Percentiles rank a stretch among this genome's conserved stretches.
These are phyloP conservation scores for Xiphydria camelus DNA, from an alignment of 2,888 invertebrate genomes.

Conservation along the genomic window DNA sequence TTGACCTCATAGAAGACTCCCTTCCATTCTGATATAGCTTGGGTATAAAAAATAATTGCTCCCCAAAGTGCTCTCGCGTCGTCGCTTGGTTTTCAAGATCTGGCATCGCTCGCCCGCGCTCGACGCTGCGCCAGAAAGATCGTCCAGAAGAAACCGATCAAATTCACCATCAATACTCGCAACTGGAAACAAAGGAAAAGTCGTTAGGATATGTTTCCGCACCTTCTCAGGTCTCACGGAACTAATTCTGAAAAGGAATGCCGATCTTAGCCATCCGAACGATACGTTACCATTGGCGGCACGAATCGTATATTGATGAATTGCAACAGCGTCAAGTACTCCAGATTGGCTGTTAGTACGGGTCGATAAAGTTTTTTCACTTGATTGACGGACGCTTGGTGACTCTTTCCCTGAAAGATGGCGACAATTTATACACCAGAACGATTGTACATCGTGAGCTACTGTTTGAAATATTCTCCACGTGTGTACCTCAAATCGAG, in stretches of 20 bases:
- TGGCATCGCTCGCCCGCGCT: too few relatives aligned
- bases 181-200: slow-evolving; percentile 63
- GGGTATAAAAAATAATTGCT: too few relatives aligned
- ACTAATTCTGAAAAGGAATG: too few relatives aligned
- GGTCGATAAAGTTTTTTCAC: slow-evolving; percentile 68
- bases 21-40: too few relatives aligned
- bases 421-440: too few relatives aligned
- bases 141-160: slow-evolving; percentile 80
- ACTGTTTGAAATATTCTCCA: neutral
- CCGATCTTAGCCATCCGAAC: too few relatives aligned
- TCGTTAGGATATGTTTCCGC: too few relatives aligned
- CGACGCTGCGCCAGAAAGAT: slow-evolving; percentile 74
- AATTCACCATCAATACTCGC: slow-evolving; percentile 72
- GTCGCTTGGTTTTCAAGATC: too few relatives aligned
- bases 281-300: slow-evolving; percentile 79
- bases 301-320: slow-evolving; percentile 75
- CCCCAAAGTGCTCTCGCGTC: too few relatives aligned
- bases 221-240: too few relatives aligned
- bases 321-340: slow-evolving; percentile 75
- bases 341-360: slow-evolving; percentile 74
- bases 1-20: too few relatives aligned
- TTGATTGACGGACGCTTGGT: slow-evolving; percentile 67
- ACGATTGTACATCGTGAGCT: neutral
- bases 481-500: slow-evolving; percentile 68
- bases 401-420: slow-evolving; percentile 67